These are phyloP conservation scores for Vireo altiloquus DNA, from an alignment of 2,113 vertebrate genomes.

Conservation along the genomic window DNA sequence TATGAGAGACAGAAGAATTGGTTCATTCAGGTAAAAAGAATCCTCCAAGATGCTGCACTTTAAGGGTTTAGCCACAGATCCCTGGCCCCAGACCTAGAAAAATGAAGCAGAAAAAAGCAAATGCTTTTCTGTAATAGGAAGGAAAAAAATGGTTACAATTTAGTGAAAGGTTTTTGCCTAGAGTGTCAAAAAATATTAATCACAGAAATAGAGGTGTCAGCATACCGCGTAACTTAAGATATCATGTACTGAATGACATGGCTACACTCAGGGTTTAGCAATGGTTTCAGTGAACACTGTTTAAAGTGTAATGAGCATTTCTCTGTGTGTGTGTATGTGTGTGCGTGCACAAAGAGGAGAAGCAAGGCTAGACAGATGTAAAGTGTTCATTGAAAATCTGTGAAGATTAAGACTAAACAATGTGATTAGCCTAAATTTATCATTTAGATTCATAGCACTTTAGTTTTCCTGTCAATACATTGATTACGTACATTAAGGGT, in stretches of 20 bases:
- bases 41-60: neutral
- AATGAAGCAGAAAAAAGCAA: constrained; percentile 17
- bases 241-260: neutral
- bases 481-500: fast-evolving
- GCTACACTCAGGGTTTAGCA: neutral
- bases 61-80: constrained; percentile 1
- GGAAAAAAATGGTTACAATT: neutral
- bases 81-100: neutral
- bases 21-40: neutral
- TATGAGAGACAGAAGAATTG: neutral
- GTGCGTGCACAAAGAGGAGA: neutral
- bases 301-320: neutral
- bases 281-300: neutral
- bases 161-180: neutral
- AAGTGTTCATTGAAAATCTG: neutral
- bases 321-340: neutral
- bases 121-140: neutral
- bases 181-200: neutral
- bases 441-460: neutral
- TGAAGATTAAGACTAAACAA: neutral
- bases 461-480: neutral
- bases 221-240: neutral
- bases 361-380: neutral
- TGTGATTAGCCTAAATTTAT: neutral
- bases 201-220: neutral